These are phyloP conservation scores for Chymomyza costata DNA, from an alignment of 1,140 invertebrate genomes.

Conservation along the genomic window DNA sequence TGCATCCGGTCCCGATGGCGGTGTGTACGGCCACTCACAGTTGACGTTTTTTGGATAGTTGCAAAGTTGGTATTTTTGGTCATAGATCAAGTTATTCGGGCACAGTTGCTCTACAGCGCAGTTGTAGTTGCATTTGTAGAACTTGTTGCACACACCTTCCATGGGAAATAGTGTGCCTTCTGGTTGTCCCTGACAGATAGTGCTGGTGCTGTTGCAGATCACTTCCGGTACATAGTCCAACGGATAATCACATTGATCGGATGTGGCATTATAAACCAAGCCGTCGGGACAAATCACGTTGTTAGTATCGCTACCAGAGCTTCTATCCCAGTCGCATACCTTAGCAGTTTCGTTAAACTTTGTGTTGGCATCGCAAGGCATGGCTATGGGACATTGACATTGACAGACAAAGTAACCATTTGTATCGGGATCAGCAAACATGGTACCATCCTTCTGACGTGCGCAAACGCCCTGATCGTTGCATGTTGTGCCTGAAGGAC, in stretches of 20 bases:
- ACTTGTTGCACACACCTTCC: conserved; percentile 43
- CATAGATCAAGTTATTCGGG: conserved; percentile 46
- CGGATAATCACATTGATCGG: conserved; percentile 42
- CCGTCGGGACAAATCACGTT: conserved; percentile 21
- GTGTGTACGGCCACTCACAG: conserved; percentile 36
- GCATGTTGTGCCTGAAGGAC: conserved; percentile 48
- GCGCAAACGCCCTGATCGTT: conserved; percentile 20
- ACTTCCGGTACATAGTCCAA: conserved; percentile 41
- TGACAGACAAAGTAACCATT: conserved; percentile 53
- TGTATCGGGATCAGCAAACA: conserved; percentile 22
- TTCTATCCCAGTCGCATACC: conserved; percentile 36
- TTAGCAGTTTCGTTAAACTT: conserved; percentile 24
- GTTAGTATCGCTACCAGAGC: neutral
- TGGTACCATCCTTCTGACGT: conserved; percentile 18
- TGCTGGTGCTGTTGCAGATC: conserved; percentile 22
- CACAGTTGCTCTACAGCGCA: conserved; percentile 52
- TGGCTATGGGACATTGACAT: conserved; percentile 50
- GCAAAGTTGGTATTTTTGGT: conserved; percentile 1
- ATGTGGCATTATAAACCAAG: conserved; percentile 48
- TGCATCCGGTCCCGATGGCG: conserved; percentile 44
- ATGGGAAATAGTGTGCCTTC: conserved; percentile 48
- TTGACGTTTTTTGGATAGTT: conserved; percentile 37
- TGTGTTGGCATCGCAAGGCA: conserved; percentile 32
- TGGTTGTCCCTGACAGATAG: conserved; percentile 30
- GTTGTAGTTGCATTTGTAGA: conserved; percentile 56